Conservation (phyloP, 1,140 invertebrate genomes). For the Artemia franciscana region DNA sequence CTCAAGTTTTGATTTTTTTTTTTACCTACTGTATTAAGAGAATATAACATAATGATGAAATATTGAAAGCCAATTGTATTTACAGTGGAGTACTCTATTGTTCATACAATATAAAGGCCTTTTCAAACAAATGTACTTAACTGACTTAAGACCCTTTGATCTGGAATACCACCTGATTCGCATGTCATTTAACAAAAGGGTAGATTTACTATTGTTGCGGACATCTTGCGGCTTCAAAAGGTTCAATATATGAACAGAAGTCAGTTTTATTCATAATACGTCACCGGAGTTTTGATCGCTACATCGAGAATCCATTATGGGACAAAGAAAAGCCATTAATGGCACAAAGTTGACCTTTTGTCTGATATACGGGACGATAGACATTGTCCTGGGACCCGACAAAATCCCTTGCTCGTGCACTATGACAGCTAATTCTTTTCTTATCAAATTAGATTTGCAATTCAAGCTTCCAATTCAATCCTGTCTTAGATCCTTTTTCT, state of each 20-base stretch:
- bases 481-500: no score
- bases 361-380: not conserved
- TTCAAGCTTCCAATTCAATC: no score
- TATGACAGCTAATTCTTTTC: no score
- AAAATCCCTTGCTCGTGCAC: no score
- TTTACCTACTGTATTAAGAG: no score
- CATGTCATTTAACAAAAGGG: not conserved
- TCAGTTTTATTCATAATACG: not conserved
- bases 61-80: no score
- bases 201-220: not conserved
- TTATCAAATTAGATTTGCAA: no score
- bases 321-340: not conserved
- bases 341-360: not conserved
- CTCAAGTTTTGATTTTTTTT: no score
- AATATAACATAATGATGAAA: no score
- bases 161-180: not conserved
- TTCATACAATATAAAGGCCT: no score
- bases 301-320: not conserved
- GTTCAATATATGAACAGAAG: not conserved
- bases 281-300: not conserved
- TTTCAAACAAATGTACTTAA: not conserved
- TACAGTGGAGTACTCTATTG: no score
- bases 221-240: not conserved
- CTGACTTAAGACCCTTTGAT: not conserved
- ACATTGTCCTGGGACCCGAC: no score